Conservation (phyloP, 2,888 invertebrate genomes). For the Cataglyphis albicans region DNA sequence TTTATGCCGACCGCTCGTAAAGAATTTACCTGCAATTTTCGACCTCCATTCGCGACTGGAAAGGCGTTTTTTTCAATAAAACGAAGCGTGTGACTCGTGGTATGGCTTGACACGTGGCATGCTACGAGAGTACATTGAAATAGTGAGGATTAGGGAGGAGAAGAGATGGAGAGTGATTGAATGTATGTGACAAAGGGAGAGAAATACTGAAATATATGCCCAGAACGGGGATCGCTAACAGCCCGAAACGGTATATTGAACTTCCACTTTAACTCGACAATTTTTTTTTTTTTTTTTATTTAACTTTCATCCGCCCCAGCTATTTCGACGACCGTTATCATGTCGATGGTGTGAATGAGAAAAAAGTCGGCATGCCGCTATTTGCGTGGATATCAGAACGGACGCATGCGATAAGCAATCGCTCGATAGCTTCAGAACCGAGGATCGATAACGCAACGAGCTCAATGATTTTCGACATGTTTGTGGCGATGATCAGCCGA, state of each 20-base stretch:
- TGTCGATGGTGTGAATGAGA: conserved; percentile 34
- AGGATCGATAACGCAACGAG: conserved; percentile 50
- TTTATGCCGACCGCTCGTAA: conserved; percentile 63
- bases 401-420: conserved; percentile 58
- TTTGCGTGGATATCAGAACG: conserved; percentile 35
- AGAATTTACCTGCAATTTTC: conserved; percentile 75
- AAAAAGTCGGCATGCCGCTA: conserved; percentile 49
- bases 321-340: conserved; percentile 52
- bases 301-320: not conserved
- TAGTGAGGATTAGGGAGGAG: conserved; percentile 36
- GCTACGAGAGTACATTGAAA: conserved; percentile 58
- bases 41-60: conserved; percentile 56
- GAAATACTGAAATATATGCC: not conserved
- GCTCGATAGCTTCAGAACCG: conserved; percentile 8
- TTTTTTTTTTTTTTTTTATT: conserved; percentile 27
- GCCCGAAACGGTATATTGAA: conserved; percentile 70
- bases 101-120: conserved; percentile 49
- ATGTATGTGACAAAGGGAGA: not conserved
- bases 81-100: conserved; percentile 65
- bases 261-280: conserved; percentile 68
- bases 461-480: conserved; percentile 41
- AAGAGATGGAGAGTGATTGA: not conserved
- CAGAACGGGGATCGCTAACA: conserved; percentile 16
- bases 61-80: conserved; percentile 74
- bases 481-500: conserved; percentile 32